A percentile compares a stretch with the other conserved stretches of the same genome.
phyloP scores from a whole-genome alignment of 2,113 vertebrate species.

The Urocynchramus pylzowi region DNA sequence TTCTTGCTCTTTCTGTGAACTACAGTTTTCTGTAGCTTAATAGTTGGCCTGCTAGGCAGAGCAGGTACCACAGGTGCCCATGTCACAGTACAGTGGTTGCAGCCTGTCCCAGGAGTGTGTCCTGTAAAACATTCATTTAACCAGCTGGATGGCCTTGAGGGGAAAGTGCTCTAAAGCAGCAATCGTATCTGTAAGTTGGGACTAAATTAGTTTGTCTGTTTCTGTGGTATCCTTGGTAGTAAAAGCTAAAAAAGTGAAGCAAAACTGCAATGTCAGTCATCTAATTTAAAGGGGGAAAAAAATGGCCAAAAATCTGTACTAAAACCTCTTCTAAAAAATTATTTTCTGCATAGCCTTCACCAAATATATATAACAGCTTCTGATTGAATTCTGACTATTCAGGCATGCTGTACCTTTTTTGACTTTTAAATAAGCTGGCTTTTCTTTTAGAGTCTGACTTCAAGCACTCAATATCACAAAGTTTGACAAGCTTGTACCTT shows the following conservation, averaged over 20 bases:
- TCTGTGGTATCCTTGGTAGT: not conserved
- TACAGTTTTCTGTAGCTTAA: not conserved
- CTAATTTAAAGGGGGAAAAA: not conserved
- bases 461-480: not conserved
- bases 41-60: not conserved
- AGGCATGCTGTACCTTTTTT: not conserved
- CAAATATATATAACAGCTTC: not conserved
- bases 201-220: not conserved
- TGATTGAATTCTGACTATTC: not conserved
- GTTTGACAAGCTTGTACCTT: slow-evolving; percentile 4
- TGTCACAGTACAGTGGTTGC: not conserved
- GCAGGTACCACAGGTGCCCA: not conserved
- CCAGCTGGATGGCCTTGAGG: not conserved
- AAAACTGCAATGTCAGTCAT: not conserved
- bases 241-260: not conserved
- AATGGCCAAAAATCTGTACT: not conserved
- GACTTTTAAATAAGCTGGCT: not conserved
- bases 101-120: fast-evolving
- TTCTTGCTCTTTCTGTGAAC: not conserved
- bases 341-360: not conserved
- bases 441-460: not conserved
- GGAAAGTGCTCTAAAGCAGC: not conserved
- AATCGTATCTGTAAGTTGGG: not conserved
- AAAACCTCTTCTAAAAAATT: not conserved
- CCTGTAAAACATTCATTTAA: fast-evolving